Percentiles rank a stretch among this genome's conserved stretches.
phyloP scores from a whole-genome alignment of 2,113 vertebrate genomes.

The Hoplias malabaricus region DNA sequence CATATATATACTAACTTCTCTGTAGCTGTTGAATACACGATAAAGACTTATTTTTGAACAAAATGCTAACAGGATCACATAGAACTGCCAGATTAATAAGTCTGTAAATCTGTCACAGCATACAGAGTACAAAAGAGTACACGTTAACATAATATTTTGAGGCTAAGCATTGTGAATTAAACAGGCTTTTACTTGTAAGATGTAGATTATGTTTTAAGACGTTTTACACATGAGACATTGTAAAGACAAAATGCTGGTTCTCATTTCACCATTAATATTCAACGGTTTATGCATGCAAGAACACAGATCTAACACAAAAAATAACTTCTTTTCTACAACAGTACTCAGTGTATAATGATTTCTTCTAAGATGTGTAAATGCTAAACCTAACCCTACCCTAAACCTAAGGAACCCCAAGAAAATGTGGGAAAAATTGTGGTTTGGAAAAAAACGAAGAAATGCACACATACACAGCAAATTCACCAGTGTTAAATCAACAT shows the following conservation, averaged over 20 bases:
- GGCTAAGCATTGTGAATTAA: background rate
- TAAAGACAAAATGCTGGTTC: too few species aligned
- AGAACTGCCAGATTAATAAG: background rate
- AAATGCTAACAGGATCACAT: background rate
- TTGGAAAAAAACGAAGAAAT: too few species aligned
- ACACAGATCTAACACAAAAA: background rate
- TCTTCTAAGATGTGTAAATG: too few species aligned
- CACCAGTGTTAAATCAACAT: too few species aligned
- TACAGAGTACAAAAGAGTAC: background rate
- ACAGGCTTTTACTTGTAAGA: background rate
- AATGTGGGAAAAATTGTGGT: too few species aligned
- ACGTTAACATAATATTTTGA: background rate
- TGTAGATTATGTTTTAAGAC: constrained; percentile 5
- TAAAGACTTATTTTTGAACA: background rate
- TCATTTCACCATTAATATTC: background rate
- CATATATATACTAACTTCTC: constrained; percentile 2
- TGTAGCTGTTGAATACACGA: background rate
- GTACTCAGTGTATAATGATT: too few species aligned
- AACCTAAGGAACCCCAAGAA: too few species aligned
- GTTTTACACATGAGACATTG: background rate
- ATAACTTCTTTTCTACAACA: too few species aligned
- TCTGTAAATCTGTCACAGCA: background rate
- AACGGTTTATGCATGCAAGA: background rate
- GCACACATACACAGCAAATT: too few species aligned
- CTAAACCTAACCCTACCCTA: too few species aligned